Base-by-base conservation (phyloP, 2,888 invertebrate species). In the Lasioglossum marginatum region DNA sequence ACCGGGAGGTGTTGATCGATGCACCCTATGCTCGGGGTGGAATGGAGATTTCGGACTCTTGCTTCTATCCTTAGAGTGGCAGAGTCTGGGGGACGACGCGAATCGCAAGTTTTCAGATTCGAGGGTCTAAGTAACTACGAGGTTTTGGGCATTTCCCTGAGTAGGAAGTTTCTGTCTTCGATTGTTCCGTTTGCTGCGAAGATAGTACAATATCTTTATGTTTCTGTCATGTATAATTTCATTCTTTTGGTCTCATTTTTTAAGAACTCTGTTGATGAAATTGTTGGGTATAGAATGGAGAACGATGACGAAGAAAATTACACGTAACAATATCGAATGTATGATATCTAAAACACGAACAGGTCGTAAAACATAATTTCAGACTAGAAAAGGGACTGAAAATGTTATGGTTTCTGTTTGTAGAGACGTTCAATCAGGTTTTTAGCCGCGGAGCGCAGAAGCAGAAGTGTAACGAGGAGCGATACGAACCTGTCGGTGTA, bases 401-500 rank as follows among this genome's bases (percentile, higher is more conserved):
- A 52, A 52, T 52, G 48, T 48, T 19, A 2, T 4, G 8, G 10
- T 52, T 23, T 8, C 3, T 52, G 23, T 52, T 8, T 6, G 27
- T n/a, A 14, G 4, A n/a, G 57, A 60, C n/a, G n/a, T 27, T 14
- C 60, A 27, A 1, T 27, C 4, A 14, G 12, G 12, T n/a, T 4
- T 27, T 14, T 2, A 16, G 27, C 60, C 14, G 27, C 27, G 60
- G n/a, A 60, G 60, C 60, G 27, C 60, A 60, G 14, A 60, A 60
- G 27, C 27, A 27, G 14, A 6, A 34, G 31, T 66, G 66, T 31
- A 34, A 34, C 34, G 19, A 34, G 31, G 2, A 66, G 34, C 34
- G 48, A 34, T 31, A 73, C 52, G 10, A 73, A 73, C 73, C 73
- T 52, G 73, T 57, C 34, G 34, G 48, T 34, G 73, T 73, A n/a